These are phyloP conservation scores for Ptychoptera contaminata DNA, from an alignment of 2,888 invertebrate genomes.

Conservation along the genomic window DNA sequence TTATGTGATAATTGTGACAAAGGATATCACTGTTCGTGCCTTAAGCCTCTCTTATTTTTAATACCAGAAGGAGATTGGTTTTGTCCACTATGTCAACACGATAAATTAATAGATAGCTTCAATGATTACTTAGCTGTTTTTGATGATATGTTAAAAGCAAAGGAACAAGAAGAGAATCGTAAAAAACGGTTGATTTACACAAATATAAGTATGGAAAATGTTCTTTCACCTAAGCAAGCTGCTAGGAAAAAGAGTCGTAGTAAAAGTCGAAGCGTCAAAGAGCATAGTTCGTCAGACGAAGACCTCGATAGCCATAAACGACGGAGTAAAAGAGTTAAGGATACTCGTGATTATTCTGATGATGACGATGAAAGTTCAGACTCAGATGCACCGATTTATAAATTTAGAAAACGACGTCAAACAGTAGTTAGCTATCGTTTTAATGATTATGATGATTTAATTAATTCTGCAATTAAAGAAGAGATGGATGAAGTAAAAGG, in stretches of 20 bases:
- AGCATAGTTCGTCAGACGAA: constrained; percentile 3
- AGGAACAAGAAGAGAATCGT: constrained; percentile 47
- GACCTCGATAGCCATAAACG: background rate
- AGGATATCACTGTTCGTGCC: constrained; percentile 95
- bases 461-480: constrained; percentile 78
- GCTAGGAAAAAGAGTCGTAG: constrained; percentile 16
- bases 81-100: constrained; percentile 95
- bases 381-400: constrained; percentile 60
- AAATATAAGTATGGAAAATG: constrained; percentile 57
- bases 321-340: constrained; percentile 16
- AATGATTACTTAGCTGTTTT: constrained; percentile 58
- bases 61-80: constrained; percentile 98
- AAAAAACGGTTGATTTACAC: constrained; percentile 58
- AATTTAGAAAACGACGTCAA: constrained; percentile 63
- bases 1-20: constrained; percentile 90
- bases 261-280: constrained; percentile 13
- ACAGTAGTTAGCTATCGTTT: constrained; percentile 72
- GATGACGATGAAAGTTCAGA: constrained; percentile 25
- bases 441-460: constrained; percentile 90
- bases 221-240: constrained; percentile 32
- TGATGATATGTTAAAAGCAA: constrained; percentile 50
- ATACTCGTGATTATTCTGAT: constrained; percentile 8
- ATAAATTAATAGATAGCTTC: constrained; percentile 53
- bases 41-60: constrained; percentile 79
- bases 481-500: constrained; percentile 62